Percentiles rank a stretch among this genome's conserved stretches.
These are phyloP conservation scores for Spialia ferax DNA, from an alignment of 2,888 invertebrate genomes.

Conservation along the genomic window DNA sequence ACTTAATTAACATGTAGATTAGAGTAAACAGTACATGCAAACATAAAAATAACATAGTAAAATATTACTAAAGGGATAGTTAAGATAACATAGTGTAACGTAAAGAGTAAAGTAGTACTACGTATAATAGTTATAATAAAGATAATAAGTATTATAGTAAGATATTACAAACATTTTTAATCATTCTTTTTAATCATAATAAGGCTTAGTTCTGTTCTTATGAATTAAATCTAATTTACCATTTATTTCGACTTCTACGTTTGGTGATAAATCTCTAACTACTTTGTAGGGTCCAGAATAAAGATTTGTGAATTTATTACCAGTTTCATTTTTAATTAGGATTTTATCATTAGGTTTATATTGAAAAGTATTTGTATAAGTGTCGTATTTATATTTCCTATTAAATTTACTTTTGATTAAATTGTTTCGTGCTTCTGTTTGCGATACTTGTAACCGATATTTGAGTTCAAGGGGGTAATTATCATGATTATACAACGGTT, in stretches of 20 bases:
- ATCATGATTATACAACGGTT: slow-evolving; percentile 8
- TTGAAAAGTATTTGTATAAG: slow-evolving; percentile 2
- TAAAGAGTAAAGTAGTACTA: no score
- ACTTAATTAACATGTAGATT: no score
- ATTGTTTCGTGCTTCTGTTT: slow-evolving; percentile 35
- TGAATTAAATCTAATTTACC: neutral
- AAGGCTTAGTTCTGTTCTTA: neutral
- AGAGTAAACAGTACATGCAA: no score
- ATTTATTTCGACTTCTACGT: neutral
- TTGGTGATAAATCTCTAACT: neutral
- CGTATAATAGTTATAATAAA: no score
- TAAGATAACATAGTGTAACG: no score
- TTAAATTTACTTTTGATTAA: slow-evolving; percentile 22
- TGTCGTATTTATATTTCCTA: slow-evolving; percentile 34
- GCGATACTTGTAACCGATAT: slow-evolving; percentile 36
- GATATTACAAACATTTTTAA: no score
- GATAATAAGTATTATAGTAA: no score
- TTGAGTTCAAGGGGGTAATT: slow-evolving; percentile 37
- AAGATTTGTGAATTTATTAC: neutral
- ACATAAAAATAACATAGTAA: no score
- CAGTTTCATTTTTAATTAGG: slow-evolving; percentile 6
- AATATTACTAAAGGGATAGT: no score
- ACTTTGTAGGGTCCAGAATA: neutral
- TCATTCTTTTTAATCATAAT: neutral
- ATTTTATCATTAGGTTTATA: slow-evolving; percentile 30